phyloP scores from a whole-genome alignment of 2,797 vertebrate genomes.

The Anolis apletophallus region DNA sequence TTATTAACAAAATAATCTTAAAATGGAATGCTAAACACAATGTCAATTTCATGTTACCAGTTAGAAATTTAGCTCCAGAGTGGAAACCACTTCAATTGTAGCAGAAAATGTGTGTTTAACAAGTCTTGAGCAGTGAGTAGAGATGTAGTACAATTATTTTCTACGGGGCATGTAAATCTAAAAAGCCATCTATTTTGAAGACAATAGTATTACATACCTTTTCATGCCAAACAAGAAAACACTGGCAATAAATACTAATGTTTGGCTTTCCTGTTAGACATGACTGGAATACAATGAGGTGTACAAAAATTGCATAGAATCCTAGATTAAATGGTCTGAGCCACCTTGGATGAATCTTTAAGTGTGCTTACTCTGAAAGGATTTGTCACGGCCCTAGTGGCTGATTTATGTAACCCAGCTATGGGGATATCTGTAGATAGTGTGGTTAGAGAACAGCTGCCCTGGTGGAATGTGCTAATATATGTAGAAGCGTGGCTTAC shows the following conservation, averaged over 20 bases:
- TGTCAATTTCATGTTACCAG: not conserved
- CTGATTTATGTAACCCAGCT: not conserved
- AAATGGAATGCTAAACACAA: not conserved
- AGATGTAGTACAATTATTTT: not conserved
- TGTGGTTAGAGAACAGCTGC: not conserved
- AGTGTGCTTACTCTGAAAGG: too few relatives aligned
- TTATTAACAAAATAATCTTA: constrained; percentile 1
- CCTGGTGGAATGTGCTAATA: not conserved
- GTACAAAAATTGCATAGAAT: not conserved
- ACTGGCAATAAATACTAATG: not conserved
- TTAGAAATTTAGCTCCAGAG: constrained; percentile 18
- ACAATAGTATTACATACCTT: not conserved
- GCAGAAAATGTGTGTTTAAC: not conserved
- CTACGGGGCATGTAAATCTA: not conserved
- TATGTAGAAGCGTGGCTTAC: not conserved
- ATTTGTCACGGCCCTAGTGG: not conserved
- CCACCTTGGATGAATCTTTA: too few relatives aligned
- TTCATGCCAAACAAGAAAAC: not conserved
- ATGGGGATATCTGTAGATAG: not conserved
- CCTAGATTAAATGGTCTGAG: not conserved
- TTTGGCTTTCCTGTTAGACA: not conserved
- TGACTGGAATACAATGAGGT: too few relatives aligned
- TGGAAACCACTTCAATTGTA: not conserved
- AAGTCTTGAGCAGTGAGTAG: not conserved
- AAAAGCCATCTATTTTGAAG: not conserved